phyloP scores from a whole-genome alignment of 2,888 invertebrate species.

The Lysandra bellargus region DNA sequence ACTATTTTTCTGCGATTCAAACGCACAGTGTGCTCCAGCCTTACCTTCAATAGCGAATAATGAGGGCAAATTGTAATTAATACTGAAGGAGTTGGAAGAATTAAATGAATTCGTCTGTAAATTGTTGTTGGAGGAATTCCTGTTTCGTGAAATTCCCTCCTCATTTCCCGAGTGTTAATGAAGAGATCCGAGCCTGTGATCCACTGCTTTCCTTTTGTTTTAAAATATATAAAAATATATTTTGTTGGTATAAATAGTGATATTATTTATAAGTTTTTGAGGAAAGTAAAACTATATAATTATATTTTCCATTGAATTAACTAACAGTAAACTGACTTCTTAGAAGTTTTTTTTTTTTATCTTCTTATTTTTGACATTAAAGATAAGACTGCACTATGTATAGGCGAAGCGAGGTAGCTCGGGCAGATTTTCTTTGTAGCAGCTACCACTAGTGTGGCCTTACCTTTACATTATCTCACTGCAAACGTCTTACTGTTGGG shows the following conservation, averaged over 20 bases:
- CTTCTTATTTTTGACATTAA: too few species aligned
- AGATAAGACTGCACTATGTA: too few species aligned
- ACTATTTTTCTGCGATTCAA: not conserved
- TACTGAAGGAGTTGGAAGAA: conserved; percentile 19
- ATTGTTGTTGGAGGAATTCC: conserved; percentile 18
- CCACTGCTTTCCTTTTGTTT: not conserved
- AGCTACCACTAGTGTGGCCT: not conserved
- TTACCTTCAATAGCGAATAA: not conserved
- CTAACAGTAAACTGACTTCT: too few species aligned
- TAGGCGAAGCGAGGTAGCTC: too few species aligned
- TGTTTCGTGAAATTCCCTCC: not conserved
- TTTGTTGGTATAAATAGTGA: not conserved
- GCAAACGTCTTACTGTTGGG: too few species aligned
- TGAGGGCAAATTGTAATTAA: conserved; percentile 19
- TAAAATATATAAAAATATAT: not conserved
- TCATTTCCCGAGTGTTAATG: conserved; percentile 4
- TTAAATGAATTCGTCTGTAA: conserved; percentile 13
- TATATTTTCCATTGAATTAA: too few species aligned
- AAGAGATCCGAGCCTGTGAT: not conserved
- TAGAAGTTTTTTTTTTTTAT: too few species aligned
- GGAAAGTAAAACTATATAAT: too few species aligned
- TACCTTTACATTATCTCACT: not conserved
- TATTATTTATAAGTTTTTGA: too few species aligned
- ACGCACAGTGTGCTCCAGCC: not conserved
- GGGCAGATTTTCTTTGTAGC: too few species aligned